Percentiles rank a stretch among this genome's conserved stretches.
These are phyloP conservation scores for Poeciliopsis gracilis DNA, from an alignment of 2,797 vertebrate genomes.

Conservation along the genomic window DNA sequence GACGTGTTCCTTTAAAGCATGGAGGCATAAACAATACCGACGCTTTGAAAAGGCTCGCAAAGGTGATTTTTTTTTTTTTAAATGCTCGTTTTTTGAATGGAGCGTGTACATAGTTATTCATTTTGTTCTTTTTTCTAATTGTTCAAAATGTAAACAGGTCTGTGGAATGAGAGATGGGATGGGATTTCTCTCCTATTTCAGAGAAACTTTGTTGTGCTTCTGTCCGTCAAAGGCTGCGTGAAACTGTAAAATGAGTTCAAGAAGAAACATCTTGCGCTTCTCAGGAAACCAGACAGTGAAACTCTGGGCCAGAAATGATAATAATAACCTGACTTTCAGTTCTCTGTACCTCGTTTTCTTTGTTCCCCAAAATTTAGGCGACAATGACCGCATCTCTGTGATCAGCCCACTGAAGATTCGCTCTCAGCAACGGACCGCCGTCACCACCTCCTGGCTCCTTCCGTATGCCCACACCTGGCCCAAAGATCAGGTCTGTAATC, in stretches of 20 bases:
- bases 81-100: neutral
- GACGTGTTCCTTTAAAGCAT: neutral
- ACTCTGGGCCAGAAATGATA: neutral
- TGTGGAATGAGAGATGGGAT: neutral
- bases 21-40: neutral
- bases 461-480: constrained; percentile 92
- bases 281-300: neutral
- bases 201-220: neutral
- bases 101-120: neutral
- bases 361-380: constrained; percentile 78
- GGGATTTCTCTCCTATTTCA: neutral
- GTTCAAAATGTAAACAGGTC: neutral
- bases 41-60: neutral
- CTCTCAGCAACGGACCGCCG: constrained; percentile 90
- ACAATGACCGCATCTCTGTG: constrained; percentile 93
- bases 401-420: constrained; percentile 94
- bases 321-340: constrained; percentile 17
- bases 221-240: neutral
- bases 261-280: neutral
- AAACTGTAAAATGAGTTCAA: neutral
- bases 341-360: constrained; percentile 14
- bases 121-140: neutral
- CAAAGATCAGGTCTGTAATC: constrained; percentile 75
- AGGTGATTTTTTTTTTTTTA: neutral
- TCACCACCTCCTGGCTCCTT: constrained; percentile 93